phyloP scores from a whole-genome alignment of 2,888 invertebrate genomes.

The Synanthedon tipuliformis region DNA sequence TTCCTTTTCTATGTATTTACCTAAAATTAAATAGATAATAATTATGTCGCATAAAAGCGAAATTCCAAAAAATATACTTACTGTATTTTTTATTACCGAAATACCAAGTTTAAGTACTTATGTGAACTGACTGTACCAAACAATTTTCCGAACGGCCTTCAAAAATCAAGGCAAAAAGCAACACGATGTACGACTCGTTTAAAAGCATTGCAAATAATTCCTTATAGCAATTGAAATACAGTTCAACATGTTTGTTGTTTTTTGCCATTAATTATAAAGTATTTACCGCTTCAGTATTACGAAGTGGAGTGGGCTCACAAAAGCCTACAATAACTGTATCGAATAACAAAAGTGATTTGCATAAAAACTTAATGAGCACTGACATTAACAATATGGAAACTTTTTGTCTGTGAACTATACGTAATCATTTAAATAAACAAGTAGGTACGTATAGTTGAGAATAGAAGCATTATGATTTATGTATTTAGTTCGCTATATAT shows the following conservation, averaged over 20 bases:
- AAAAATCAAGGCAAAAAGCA: conserved; percentile 5
- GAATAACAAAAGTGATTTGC: conserved; percentile 14
- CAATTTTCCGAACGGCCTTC: conserved; percentile 1
- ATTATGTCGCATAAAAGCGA: no score
- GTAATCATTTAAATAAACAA: no score
- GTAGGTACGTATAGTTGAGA: no score
- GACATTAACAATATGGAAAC: conserved; percentile 9
- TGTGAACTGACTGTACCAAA: no score
- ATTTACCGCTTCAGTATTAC: conserved; percentile 14
- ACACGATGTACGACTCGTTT: conserved; percentile 1
- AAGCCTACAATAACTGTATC: not conserved
- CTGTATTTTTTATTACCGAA: no score
- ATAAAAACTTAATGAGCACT: conserved; percentile 17
- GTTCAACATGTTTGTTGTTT: conserved; percentile 9
- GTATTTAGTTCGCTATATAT: no score
- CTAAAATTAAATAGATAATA: no score
- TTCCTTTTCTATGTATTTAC: no score
- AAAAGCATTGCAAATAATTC: not conserved
- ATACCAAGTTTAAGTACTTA: no score
- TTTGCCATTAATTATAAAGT: conserved; percentile 10
- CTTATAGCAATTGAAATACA: conserved; percentile 1
- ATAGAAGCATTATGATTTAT: no score
- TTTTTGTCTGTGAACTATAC: conserved; percentile 2
- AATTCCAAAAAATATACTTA: no score
- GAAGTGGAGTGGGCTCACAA: conserved; percentile 10